Base-by-base conservation (phyloP, 2,888 invertebrate species). In the Synergus japonicus region DNA sequence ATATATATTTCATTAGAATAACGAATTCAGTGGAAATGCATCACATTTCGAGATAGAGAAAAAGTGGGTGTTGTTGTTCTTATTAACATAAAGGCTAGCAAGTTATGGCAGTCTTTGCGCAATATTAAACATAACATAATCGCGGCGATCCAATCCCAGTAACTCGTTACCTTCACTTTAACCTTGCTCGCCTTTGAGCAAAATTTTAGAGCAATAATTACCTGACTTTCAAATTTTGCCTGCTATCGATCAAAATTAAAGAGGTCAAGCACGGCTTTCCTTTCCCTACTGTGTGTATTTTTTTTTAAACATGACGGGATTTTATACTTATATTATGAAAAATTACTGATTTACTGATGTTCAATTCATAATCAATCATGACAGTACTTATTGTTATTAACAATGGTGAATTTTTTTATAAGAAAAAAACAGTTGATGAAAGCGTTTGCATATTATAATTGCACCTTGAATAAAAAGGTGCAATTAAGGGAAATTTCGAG, bases 121-220 rank as follows among this genome's bases (percentile, higher is more conserved):
- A 82, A 82, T 82, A 80, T 41, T 60, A 63, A 66, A 29, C 76
- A 54, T 46, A 63, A 69, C 58, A 82, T 66, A 78, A 77, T 78
- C 67, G 54, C 65, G n/a, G 54, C 29, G 13, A 37, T 54, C 37
- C 37, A 78, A 78, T 60, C 29, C 43, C 9, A 18, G 60, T 60
- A 78, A 78, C 41, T 78, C 67, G 58, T 67, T 37, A 73, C 54
- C 73, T 73, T 54, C 73, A 73, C 54, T 81, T 77, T 80, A 81
- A 67, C 80, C 78, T 81, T 76, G 80, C 79, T 80, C 78, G 80
- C 82, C 79, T 81, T 83, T 81, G 82, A 10, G 73, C 54, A 49
- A 73, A 73, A 73, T 49, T 73, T 73, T n/a, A 10, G 15, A 49
- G 69, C 29, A 54, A 73, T 54, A 69, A 37, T 46, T 54, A 49